Percentiles rank a stretch among this genome's conserved stretches.
Conservation (phyloP, 2,888 invertebrate genomes). For the Gastrophysa polygoni region DNA sequence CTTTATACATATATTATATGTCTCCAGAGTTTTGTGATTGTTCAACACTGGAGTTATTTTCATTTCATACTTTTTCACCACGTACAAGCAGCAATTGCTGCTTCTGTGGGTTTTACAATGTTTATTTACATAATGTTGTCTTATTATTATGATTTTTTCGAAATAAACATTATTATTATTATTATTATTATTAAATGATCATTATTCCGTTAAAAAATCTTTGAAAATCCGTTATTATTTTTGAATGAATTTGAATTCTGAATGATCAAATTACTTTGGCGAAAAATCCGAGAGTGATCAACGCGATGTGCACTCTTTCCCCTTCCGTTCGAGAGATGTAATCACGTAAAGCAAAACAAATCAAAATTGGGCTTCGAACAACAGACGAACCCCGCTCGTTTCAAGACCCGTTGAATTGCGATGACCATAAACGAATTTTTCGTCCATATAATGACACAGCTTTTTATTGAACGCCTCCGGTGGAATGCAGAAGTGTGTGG, state of each 20-base stretch:
- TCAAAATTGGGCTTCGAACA: constrained; percentile 47
- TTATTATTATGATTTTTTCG: too few species aligned
- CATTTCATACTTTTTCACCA: too few species aligned
- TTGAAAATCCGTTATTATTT: too few species aligned
- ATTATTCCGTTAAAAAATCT: too few species aligned
- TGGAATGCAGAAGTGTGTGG: constrained; percentile 50
- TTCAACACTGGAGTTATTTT: too few species aligned
- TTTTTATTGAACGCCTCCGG: constrained; percentile 51
- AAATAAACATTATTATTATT: too few species aligned
- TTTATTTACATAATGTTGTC: too few species aligned
- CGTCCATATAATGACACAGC: constrained; percentile 53
- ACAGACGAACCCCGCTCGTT: constrained; percentile 27
- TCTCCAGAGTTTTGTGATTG: too few species aligned
- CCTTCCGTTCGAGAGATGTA: constrained; percentile 30
- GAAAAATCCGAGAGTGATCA: background rate
- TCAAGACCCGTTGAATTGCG: constrained; percentile 47
- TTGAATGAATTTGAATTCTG: background rate
- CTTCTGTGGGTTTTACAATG: too few species aligned
- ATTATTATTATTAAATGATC: too few species aligned
- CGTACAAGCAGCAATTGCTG: too few species aligned
- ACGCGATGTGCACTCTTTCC: background rate
- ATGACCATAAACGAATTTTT: constrained; percentile 53
- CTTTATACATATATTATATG: too few species aligned
- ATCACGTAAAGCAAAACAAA: constrained; percentile 48
- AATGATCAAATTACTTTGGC: background rate